Conservation (phyloP, 2,113 vertebrate species). For the Pongo abelii region DNA sequence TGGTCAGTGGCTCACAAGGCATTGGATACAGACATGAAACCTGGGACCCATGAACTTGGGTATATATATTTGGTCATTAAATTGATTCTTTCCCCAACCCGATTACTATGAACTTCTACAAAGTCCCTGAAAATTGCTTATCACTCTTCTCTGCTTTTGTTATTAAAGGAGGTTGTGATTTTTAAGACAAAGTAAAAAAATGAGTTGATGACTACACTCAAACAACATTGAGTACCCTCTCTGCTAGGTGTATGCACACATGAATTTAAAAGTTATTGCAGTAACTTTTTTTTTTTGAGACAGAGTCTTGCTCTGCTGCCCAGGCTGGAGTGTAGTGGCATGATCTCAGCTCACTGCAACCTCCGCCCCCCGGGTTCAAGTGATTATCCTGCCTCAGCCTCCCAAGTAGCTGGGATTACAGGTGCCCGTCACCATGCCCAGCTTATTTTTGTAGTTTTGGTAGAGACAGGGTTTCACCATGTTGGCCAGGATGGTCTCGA, state of each 20-base stretch:
- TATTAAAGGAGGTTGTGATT: neutral
- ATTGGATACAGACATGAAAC: neutral
- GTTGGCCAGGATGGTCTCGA: no score
- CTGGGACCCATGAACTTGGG: neutral
- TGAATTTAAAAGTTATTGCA: neutral
- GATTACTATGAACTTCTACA: neutral
- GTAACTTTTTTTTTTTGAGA: no score
- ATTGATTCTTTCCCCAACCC: neutral
- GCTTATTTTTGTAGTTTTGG: no score
- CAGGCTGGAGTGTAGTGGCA: no score
- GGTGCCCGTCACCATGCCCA: no score
- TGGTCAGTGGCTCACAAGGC: neutral
- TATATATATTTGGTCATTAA: neutral
- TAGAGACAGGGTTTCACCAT: no score
- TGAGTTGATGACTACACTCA: neutral
- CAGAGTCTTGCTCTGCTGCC: rapidly evolving
- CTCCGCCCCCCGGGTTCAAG: no score
- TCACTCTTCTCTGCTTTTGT: neutral
- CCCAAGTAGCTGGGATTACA: no score
- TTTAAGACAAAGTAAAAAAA: neutral
- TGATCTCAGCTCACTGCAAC: no score
- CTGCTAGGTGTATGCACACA: neutral
- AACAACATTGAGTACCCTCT: neutral
- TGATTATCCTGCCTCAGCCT: no score
- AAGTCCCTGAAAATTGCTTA: neutral